These are phyloP conservation scores for Gallinago nigripennis DNA, from an alignment of 2,797 vertebrate species.

Conservation along the genomic window DNA sequence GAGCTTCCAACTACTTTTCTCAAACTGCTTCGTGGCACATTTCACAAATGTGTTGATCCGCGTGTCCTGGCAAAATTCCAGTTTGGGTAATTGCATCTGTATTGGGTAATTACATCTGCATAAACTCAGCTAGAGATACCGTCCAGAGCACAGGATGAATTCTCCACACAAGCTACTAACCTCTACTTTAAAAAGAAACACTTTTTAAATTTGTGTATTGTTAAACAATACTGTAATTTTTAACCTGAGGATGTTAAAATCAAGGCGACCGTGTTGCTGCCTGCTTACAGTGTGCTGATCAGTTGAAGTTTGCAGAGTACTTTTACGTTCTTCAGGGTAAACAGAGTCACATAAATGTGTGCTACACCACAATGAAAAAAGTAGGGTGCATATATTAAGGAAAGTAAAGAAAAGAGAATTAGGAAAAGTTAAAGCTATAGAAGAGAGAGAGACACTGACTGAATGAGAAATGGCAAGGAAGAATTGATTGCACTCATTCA, in stretches of 20 bases:
- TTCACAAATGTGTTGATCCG: background rate
- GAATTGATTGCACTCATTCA: background rate
- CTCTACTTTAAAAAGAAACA: background rate
- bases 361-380: background rate
- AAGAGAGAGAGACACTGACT: background rate
- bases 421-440: background rate
- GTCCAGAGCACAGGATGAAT: background rate
- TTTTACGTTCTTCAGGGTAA: background rate
- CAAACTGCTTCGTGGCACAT: background rate
- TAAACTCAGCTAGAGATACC: background rate
- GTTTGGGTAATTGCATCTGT: background rate
- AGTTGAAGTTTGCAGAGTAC: background rate
- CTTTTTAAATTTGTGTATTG: background rate
- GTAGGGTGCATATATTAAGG: background rate
- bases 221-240: background rate
- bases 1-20: background rate
- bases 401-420: background rate
- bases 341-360: background rate
- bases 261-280: background rate
- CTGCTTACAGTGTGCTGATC: background rate
- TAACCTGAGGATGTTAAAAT: background rate
- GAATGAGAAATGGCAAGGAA: background rate
- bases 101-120: conserved; percentile 6
- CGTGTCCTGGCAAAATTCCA: background rate
- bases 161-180: background rate